Base-by-base conservation (phyloP, 2,888 invertebrate genomes). In the Amblyjoppa fuscipennis region DNA sequence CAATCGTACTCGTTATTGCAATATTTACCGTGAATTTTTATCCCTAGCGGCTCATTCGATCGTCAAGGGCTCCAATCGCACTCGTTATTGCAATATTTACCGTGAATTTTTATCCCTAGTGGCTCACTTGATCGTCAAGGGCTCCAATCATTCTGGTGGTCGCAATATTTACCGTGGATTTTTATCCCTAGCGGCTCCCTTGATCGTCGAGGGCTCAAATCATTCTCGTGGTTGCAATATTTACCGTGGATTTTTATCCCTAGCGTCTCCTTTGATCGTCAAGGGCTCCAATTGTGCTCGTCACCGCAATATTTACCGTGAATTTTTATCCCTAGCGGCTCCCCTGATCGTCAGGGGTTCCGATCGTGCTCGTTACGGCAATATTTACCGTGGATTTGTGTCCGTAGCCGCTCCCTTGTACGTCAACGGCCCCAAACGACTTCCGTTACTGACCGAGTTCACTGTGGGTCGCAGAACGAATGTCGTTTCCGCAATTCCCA, bases 381-480 rank as follows among this genome's bases (percentile, higher is more conserved):
- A 34, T 4, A 13, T 28, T 59, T 1, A 28, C 56, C 20, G 25
- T 6, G 9, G 25, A 25, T 25, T 20, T 20, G 0, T 25, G 3
- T 59, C 25, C 9, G 13, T 3, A 25, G 28, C 4, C 2, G 41
- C 38, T 16, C 38, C 25, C 25, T 34, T 25, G 56, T 20, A 41
- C 73, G 56, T 41, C 13, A 28, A 74, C 66, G n/a, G 38, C 20
- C 53, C 45, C 11, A 49, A 20, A 11, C 31, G 45, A 61, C 13
- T 78, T 28, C 69, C 74, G 78, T 74, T 64, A 81, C 69, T 31
- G 61, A 73, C 53, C 25, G 38, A 34, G 34, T 2, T 6, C 13
- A 28, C 11, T 20, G 25, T 13, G 31, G 38, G 70, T 64, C 66
- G 64, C 66, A 45, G 16, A 53, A 64, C 78, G 78, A 78, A 83